A percentile compares a stretch with the other conserved stretches of the same genome.
Evolutionary conservation across 2,113 vertebrate genomes (phyloP).

Genomic region (Clarias macrocephalus): DNA sequence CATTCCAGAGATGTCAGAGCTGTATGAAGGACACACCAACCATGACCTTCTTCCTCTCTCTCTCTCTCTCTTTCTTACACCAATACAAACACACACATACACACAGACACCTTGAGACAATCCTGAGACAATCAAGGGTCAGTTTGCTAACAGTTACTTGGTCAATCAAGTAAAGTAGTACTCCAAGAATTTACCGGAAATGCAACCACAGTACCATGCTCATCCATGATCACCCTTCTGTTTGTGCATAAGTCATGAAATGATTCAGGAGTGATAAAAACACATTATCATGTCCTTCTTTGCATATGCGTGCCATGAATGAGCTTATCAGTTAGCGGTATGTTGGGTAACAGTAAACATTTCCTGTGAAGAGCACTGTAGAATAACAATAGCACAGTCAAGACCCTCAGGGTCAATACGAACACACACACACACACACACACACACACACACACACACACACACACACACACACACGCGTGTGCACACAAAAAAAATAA

Average conservation of each 20-base stretch:
- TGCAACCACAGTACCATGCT: background rate
- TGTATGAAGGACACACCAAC: slow-evolving; percentile 30
- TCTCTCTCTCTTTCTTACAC: background rate
- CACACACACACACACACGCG: background rate
- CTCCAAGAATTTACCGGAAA: background rate
- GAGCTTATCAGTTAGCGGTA: slow-evolving; percentile 6
- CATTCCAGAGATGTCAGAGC: slow-evolving; percentile 50
- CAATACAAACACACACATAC: background rate
- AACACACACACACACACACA: slow-evolving; percentile 7
- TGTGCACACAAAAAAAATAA: no score
- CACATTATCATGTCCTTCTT: background rate
- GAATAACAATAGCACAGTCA: slow-evolving; percentile 34
- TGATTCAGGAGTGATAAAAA: background rate
- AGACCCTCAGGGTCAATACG: slow-evolving; percentile 9
- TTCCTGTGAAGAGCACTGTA: slow-evolving; percentile 29
- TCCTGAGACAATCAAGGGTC: background rate
- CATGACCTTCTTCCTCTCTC: slow-evolving; percentile 1
- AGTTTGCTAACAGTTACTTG: background rate
- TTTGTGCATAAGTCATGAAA: background rate
- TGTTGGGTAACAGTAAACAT: slow-evolving; percentile 26
- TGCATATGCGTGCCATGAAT: background rate
- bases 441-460: background rate
- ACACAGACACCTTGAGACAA: slow-evolving; percentile 6
- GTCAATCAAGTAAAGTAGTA: background rate
- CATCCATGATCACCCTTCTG: background rate